A percentile compares a stretch with the other conserved stretches of the same genome.
phyloP scores from a whole-genome alignment of 2,888 invertebrate genomes.

The Plagodis pulveraria region DNA sequence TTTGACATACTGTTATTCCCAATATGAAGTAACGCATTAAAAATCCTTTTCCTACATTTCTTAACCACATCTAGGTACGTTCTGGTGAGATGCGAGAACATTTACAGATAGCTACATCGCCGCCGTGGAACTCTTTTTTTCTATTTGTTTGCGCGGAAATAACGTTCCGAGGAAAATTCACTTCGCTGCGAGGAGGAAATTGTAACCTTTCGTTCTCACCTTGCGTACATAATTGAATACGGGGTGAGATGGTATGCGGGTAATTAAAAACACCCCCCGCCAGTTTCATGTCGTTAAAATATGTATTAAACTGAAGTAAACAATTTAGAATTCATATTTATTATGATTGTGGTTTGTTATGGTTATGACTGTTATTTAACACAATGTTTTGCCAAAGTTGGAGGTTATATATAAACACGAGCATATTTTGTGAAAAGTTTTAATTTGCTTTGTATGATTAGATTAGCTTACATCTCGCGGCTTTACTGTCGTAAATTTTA shows the following conservation, averaged over 20 bases:
- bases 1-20: no score
- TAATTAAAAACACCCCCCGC: constrained; percentile 39
- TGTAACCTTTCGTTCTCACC: constrained; percentile 33
- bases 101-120: constrained; percentile 2
- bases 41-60: no score
- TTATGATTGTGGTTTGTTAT: background rate
- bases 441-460: no score
- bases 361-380: background rate
- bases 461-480: no score
- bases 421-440: no score
- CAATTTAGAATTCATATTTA: background rate
- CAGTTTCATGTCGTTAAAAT: constrained; percentile 25
- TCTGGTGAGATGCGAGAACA: background rate
- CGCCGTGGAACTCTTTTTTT: constrained; percentile 4
- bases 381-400: no score
- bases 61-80: no score
- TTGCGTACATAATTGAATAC: constrained; percentile 43
- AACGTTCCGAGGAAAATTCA: constrained; percentile 29
- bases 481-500: no score
- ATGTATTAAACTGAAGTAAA: background rate
- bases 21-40: no score
- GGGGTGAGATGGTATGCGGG: constrained; percentile 34
- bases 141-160: constrained; percentile 22
- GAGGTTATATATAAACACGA: no score
- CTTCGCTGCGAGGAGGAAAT: constrained; percentile 25